Percentiles rank a stretch among this genome's conserved stretches.
Conservation (phyloP, 2,113 vertebrate species). For the Bujurquina vittata region DNA sequence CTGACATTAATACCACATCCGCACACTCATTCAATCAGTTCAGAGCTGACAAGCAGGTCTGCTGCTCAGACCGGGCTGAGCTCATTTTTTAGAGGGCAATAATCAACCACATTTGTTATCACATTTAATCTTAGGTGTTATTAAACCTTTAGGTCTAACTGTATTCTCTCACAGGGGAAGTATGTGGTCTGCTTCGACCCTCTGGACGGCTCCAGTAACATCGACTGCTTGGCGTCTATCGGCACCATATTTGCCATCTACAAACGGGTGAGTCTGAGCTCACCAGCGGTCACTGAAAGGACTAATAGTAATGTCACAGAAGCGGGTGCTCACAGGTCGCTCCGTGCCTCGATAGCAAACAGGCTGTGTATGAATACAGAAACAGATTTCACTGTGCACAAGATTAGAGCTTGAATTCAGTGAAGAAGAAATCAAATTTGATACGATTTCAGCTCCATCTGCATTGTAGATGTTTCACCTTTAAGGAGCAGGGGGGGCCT, state of each 20-base stretch:
- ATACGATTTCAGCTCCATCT: too few relatives aligned
- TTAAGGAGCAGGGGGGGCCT: too few relatives aligned
- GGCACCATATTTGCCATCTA: slow-evolving; percentile 98
- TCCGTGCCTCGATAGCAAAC: too few relatives aligned
- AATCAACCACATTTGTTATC: not conserved
- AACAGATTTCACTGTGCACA: too few relatives aligned
- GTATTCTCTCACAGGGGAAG: slow-evolving; percentile 85
- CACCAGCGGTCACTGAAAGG: not conserved
- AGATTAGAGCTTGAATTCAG: too few relatives aligned
- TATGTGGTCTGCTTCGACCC: slow-evolving; percentile 97
- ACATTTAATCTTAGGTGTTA: not conserved
- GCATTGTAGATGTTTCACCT: too few relatives aligned
- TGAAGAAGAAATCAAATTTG: too few relatives aligned
- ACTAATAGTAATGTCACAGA: too few relatives aligned
- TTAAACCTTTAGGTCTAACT: not conserved
- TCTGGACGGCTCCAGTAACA: slow-evolving; percentile 96
- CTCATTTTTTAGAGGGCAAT: too few relatives aligned
- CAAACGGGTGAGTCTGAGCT: slow-evolving; percentile 85
- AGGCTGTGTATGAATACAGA: too few relatives aligned
- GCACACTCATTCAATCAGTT: not conserved
- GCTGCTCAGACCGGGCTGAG: fast-evolving
- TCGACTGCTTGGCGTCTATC: slow-evolving; percentile 95
- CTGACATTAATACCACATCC: not conserved
- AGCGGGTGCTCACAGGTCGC: too few relatives aligned
- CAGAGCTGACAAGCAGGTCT: fast-evolving